Conservation (phyloP, 2,888 invertebrate genomes). For the Lasioglossum figueresi region DNA sequence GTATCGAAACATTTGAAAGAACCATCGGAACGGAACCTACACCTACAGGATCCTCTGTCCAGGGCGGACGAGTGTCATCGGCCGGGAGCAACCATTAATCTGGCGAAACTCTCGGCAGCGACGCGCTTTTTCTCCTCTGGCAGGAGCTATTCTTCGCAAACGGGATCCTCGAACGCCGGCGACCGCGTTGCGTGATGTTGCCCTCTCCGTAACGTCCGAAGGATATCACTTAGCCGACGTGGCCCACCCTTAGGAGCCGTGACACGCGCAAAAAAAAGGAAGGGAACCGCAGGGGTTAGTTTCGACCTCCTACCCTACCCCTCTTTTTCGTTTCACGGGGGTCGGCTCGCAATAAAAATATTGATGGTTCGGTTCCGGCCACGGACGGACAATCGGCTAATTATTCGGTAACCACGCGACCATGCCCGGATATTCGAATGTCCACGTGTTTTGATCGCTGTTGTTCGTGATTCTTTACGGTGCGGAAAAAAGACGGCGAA, state of each 20-base stretch:
- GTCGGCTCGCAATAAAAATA: conserved; percentile 78
- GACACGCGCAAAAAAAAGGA: conserved; percentile 56
- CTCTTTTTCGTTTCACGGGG: conserved; percentile 61
- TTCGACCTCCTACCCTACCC: conserved; percentile 39
- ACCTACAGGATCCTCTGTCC: conserved; percentile 12
- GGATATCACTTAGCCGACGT: conserved; percentile 66
- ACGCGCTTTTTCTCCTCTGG: conserved; percentile 53
- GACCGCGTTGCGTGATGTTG: conserved; percentile 54
- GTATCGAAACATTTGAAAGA: conserved; percentile 4
- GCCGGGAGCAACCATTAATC: conserved; percentile 55
- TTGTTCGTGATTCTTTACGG: not conserved
- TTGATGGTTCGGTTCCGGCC: conserved; percentile 81
- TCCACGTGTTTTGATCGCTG: conserved; percentile 38
- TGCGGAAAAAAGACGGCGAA: not conserved
- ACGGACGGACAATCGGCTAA: conserved; percentile 80
- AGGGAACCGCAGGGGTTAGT: conserved; percentile 60
- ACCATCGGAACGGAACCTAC: not conserved
- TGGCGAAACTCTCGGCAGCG: conserved; percentile 35
- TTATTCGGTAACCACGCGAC: conserved; percentile 78
- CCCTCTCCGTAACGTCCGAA: conserved; percentile 52
- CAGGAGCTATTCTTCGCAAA: conserved; percentile 61
- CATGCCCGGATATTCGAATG: conserved; percentile 70
- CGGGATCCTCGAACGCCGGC: conserved; percentile 50
- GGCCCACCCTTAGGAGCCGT: conserved; percentile 53
- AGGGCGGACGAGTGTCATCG: conserved; percentile 26